Conservation (phyloP, 2,888 invertebrate genomes). For the Perithous albicinctus region DNA sequence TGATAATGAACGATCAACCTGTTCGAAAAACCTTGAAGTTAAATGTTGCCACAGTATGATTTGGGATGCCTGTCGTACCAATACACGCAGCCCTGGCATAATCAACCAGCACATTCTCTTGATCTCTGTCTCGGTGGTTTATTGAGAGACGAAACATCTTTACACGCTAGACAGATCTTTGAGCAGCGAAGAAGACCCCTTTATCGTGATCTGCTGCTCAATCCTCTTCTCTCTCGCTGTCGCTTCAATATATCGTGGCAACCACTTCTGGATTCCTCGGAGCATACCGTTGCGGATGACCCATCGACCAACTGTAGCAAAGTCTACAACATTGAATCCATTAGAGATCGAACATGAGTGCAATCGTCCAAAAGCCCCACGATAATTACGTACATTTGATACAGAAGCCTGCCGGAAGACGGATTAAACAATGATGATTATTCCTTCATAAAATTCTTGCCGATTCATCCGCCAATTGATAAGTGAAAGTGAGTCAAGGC, state of each 20-base stretch:
- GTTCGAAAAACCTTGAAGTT: background rate
- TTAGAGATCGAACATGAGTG: background rate
- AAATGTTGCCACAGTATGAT: background rate
- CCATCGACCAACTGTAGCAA: conserved; percentile 14
- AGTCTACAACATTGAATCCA: background rate
- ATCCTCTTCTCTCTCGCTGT: conserved; percentile 38
- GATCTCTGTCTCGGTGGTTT: background rate
- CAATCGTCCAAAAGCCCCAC: background rate
- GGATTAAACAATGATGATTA: conserved; percentile 1
- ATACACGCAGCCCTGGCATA: background rate
- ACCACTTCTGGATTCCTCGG: conserved; percentile 47
- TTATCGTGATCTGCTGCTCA: conserved; percentile 57
- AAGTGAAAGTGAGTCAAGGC: conserved; percentile 16
- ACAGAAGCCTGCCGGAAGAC: too few species aligned
- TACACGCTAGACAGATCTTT: conserved; percentile 3
- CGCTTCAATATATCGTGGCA: conserved; percentile 1
- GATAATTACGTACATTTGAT: background rate
- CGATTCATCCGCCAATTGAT: conserved; percentile 15
- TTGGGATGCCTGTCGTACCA: background rate
- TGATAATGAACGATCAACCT: background rate
- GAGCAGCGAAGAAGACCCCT: background rate
- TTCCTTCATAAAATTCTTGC: conserved; percentile 15
- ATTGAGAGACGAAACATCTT: conserved; percentile 22
- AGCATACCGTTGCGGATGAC: conserved; percentile 11
- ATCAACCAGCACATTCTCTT: background rate